Evolutionary conservation across 2,113 vertebrate species (phyloP), one percentile per base, ranked within the genome.

Genomic region (Illadopsis cleaveri): DNA sequence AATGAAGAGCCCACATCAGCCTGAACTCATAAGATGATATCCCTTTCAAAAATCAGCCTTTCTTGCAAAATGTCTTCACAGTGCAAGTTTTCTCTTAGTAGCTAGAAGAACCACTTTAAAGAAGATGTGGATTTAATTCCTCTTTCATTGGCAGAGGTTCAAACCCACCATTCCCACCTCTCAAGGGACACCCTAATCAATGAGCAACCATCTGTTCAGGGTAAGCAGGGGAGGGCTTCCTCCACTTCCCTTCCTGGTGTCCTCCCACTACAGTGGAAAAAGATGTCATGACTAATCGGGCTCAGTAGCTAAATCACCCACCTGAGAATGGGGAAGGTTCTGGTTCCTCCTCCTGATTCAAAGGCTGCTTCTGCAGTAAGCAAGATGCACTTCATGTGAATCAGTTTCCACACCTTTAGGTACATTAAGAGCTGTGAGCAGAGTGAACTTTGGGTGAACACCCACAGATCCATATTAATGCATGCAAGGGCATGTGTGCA

Each of bases 161-260:
- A 95, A 96, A 78, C 42, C 68, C 71, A 72, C 40, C 0, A 0
- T 82, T 86, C 50, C 48, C 40, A 19, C 6, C 20, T 77, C 96
- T 92, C 93, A 83, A 56, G 93, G 54, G 93, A 91, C 2, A 2
- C 15, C 27, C 62, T 96, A 86, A 96, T 95, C 94, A 94, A 91
- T 91, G 80, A 91, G 58, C 62, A 77, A 19, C 86, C 94, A 96
- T 96, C 94, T 96, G 96, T 50, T 83, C 5, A 0, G 68, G 68
- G n/a, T 16, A 42, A 51, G 24, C 15, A 22, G 51, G 48, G 66
- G 24, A 86, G 50, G 71, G 20, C 21, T 82, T n/a, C 6, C 40
- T 90, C 44, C 50, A 8, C 48, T 90, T 85, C 37, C 13, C 40
- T 85, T 82, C 35, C 70, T 82, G 65, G 48, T 91, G 82, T 79